These are phyloP conservation scores for Coranthus polyacanthus DNA, from an alignment of 2,797 vertebrate genomes.

Conservation along the genomic window DNA sequence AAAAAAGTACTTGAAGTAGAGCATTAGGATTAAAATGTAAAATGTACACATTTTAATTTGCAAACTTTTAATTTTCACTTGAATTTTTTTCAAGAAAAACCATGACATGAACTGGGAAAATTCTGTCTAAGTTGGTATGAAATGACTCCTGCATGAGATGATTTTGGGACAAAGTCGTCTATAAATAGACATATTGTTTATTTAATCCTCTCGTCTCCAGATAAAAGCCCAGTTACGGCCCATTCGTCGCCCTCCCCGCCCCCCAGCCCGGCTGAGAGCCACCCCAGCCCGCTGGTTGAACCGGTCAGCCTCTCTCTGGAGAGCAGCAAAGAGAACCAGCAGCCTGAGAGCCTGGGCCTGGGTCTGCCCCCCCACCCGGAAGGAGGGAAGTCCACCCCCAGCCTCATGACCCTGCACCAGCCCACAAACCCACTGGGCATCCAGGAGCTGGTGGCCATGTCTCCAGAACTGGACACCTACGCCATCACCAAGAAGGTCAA, in stretches of 20 bases:
- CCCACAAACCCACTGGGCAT: slow-evolving; percentile 90
- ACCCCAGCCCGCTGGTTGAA: slow-evolving; percentile 89
- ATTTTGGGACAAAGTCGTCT: no score
- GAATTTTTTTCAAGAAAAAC: no score
- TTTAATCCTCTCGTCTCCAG: slow-evolving; percentile 52
- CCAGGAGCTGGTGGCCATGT: slow-evolving; percentile 98
- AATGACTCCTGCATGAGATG: no score
- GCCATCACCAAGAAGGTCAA: slow-evolving; percentile 98
- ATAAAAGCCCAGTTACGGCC: slow-evolving; percentile 88
- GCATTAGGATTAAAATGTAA: no score
- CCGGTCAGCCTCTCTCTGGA: slow-evolving; percentile 90
- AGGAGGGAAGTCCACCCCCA: slow-evolving; percentile 84
- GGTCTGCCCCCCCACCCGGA: slow-evolving; percentile 75
- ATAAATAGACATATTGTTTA: neutral
- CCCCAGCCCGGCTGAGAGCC: slow-evolving; percentile 88
- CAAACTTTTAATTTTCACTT: no score
- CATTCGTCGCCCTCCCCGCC: slow-evolving; percentile 93
- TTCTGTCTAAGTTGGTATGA: no score
- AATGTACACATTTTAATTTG: no score
- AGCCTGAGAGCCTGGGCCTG: slow-evolving; percentile 86
- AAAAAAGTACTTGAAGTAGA: no score
- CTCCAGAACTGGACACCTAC: slow-evolving; percentile 95
- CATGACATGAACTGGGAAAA: no score
- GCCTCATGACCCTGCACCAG: slow-evolving; percentile 76
- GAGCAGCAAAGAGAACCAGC: slow-evolving; percentile 98